phyloP scores from a whole-genome alignment of 2,113 vertebrate genomes.

The Caretta caretta region DNA sequence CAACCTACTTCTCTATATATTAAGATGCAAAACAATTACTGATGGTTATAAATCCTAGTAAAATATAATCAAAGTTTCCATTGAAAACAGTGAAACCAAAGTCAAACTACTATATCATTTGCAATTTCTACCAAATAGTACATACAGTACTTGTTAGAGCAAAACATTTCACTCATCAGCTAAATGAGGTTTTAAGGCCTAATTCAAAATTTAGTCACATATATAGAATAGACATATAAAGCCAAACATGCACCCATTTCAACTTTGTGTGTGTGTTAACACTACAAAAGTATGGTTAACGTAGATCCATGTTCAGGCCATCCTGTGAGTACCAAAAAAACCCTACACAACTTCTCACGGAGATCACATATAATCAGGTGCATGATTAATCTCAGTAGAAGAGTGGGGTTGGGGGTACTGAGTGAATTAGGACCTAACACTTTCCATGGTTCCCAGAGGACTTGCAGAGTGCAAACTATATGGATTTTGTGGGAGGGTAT shows the following conservation, averaged over 20 bases:
- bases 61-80: constrained; percentile 64
- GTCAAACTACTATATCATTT: constrained; percentile 53
- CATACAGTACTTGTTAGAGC: neutral
- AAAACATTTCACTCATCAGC: neutral
- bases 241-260: neutral
- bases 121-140: constrained; percentile 60
- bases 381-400: neutral
- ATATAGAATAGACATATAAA: neutral
- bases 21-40: constrained; percentile 76
- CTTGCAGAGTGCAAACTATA: neutral
- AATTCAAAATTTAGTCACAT: neutral
- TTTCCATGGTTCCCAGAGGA: neutral
- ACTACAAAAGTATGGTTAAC: neutral
- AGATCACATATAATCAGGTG: neutral
- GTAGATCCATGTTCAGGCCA: neutral
- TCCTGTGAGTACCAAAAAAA: neutral
- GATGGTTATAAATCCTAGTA: constrained; percentile 66
- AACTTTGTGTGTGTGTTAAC: neutral
- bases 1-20: constrained; percentile 67
- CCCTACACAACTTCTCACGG: neutral
- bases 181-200: neutral
- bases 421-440: neutral
- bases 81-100: constrained; percentile 47
- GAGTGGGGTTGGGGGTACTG: neutral
- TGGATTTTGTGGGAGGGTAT: neutral